Percentiles rank a stretch among this genome's conserved stretches.
phyloP scores from a whole-genome alignment of 1,140 invertebrate genomes.

The Harlomillsia oculata region DNA sequence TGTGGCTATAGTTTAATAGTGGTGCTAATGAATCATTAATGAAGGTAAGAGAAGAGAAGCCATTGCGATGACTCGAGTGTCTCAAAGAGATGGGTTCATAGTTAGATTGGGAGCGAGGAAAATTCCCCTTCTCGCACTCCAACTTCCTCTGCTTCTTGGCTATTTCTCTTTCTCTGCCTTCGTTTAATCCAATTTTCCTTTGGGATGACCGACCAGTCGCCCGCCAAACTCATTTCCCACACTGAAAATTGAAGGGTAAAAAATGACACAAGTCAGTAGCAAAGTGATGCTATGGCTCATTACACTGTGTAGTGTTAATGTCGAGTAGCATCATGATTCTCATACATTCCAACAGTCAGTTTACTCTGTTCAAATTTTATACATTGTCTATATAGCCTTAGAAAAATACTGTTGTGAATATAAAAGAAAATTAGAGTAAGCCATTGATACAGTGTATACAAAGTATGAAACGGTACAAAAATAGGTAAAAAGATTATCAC shows the following conservation, averaged over 20 bases:
- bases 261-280: background rate
- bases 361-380: too few species aligned
- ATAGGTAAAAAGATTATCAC: too few species aligned
- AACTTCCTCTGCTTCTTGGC: slow-evolving; percentile 2
- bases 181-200: slow-evolving; percentile 27
- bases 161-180: slow-evolving; percentile 5
- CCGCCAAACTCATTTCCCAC: background rate
- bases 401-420: too few species aligned
- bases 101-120: slow-evolving; percentile 10
- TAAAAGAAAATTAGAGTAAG: too few species aligned
- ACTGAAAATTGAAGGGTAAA: background rate
- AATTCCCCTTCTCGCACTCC: background rate
- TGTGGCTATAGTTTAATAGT: background rate
- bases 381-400: too few species aligned
- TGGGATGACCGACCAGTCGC: slow-evolving; percentile 4
- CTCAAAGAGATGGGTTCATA: slow-evolving; percentile 1
- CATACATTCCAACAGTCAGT: too few species aligned
- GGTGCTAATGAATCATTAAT: slow-evolving; percentile 31
- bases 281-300: too few species aligned
- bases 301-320: too few species aligned
- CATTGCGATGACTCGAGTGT: slow-evolving; percentile 15
- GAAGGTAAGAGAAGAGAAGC: slow-evolving; percentile 9
- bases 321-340: too few species aligned
- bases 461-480: too few species aligned
- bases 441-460: too few species aligned